phyloP scores from a whole-genome alignment of 1,140 invertebrate genomes.

The Pseudomyrmex cubaensis region DNA sequence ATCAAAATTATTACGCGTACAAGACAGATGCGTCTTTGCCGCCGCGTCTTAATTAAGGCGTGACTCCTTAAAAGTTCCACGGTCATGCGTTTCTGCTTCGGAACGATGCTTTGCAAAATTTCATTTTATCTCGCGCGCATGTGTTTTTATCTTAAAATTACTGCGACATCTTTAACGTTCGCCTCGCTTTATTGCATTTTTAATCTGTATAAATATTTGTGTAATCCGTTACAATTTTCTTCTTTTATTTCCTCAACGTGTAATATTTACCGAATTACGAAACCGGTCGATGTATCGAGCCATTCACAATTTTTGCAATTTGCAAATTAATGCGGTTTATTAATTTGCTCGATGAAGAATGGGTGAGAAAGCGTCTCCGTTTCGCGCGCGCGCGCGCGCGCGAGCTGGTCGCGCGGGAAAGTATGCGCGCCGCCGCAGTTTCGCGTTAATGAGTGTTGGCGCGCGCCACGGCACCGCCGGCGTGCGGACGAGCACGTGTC shows the following conservation, averaged over 20 bases:
- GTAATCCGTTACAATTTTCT: no score
- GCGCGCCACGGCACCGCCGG: constrained; percentile 72
- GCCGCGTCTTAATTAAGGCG: constrained; percentile 44
- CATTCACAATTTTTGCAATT: constrained; percentile 10
- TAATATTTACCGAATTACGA: not conserved
- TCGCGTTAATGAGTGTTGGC: constrained; percentile 78
- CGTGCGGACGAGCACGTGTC: constrained; percentile 46
- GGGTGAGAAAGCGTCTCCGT: not conserved
- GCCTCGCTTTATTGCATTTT: no score
- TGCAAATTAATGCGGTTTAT: constrained; percentile 14
- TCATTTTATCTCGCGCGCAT: constrained; percentile 8
- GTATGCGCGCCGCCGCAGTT: constrained; percentile 61
- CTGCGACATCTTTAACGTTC: not conserved
- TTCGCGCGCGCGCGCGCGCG: no score
- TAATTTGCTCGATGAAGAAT: constrained; percentile 12
- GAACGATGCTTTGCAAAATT: constrained; percentile 27
- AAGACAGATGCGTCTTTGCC: constrained; percentile 4
- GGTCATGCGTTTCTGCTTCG: not conserved
- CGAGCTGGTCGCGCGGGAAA: constrained; percentile 51
- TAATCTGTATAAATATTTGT: no score
- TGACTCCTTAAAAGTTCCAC: constrained; percentile 31
- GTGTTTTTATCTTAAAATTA: no score
- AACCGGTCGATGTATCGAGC: constrained; percentile 2
- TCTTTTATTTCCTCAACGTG: no score
- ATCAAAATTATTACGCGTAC: constrained; percentile 41